These are phyloP conservation scores for Andrena marginata DNA, from an alignment of 2,888 invertebrate species.

Conservation along the genomic window DNA sequence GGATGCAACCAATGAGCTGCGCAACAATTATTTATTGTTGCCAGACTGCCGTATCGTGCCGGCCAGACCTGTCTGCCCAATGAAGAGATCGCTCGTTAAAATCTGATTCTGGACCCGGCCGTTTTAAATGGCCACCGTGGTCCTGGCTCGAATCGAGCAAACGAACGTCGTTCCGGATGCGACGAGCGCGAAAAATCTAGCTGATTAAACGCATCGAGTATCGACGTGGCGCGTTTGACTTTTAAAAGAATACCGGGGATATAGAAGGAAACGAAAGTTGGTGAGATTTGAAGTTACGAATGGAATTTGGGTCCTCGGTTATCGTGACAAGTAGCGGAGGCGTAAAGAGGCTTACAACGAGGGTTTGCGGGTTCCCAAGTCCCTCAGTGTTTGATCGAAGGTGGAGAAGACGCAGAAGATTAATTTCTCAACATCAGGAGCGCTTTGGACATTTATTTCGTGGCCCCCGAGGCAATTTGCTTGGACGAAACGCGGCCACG, in stretches of 20 bases:
- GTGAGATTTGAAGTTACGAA: no score
- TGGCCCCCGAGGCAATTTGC: constrained; percentile 17
- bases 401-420: no score
- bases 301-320: no score
- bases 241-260: neutral
- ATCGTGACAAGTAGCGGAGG: no score
- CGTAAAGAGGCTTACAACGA: no score
- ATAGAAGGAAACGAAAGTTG: no score
- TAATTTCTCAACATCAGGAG: no score
- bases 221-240: neutral
- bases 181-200: neutral
- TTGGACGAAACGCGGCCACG: neutral
- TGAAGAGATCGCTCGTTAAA: constrained; percentile 73
- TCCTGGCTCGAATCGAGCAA: constrained; percentile 35
- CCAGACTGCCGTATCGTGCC: constrained; percentile 74
- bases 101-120: constrained; percentile 46
- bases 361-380: no score
- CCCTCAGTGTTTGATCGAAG: no score
- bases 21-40: constrained; percentile 84
- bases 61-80: constrained; percentile 72
- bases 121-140: constrained; percentile 39
- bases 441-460: neutral
- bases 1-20: constrained; percentile 84
- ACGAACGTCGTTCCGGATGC: neutral
- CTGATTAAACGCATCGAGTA: neutral